phyloP scores from a whole-genome alignment of 2,113 vertebrate genomes.

The Ceyx melanurus region DNA sequence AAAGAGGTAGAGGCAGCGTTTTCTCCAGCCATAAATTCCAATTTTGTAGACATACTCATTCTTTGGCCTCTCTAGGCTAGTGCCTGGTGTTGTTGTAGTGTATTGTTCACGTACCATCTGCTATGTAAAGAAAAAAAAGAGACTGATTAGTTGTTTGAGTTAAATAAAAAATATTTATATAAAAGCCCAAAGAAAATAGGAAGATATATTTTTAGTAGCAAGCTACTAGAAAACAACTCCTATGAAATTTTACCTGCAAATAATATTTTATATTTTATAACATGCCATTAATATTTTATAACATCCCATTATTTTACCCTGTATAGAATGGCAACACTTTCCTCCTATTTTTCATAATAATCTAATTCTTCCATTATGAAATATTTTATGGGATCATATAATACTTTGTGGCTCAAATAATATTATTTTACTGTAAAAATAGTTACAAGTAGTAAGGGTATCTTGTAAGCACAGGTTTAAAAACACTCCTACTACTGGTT shows the following conservation, averaged over 20 bases:
- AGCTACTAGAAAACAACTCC: neutral
- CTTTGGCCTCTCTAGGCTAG: slow-evolving; percentile 76
- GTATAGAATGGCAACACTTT: neutral
- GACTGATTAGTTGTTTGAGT: neutral
- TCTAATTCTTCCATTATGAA: neutral
- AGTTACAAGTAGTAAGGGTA: neutral
- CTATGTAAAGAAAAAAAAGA: slow-evolving; percentile 7
- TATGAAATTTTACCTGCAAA: neutral
- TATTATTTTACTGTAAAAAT: neutral
- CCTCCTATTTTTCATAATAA: neutral
- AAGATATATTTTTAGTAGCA: neutral
- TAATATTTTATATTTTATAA: too few species aligned
- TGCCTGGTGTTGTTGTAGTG: slow-evolving; percentile 81
- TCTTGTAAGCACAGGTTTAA: neutral
- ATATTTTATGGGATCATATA: neutral
- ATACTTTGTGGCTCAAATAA: neutral
- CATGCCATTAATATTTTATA: too few species aligned
- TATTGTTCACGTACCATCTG: slow-evolving; percentile 97
- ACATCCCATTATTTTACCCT: neutral
- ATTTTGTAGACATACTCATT: slow-evolving; percentile 86
- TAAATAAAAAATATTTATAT: neutral
- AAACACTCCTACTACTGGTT: neutral
- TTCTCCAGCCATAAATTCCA: slow-evolving; percentile 98
- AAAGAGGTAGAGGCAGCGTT: slow-evolving; percentile 96
- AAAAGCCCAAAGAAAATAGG: neutral